These are phyloP conservation scores for Battus philenor DNA, from an alignment of 1,140 invertebrate genomes.

Conservation along the genomic window DNA sequence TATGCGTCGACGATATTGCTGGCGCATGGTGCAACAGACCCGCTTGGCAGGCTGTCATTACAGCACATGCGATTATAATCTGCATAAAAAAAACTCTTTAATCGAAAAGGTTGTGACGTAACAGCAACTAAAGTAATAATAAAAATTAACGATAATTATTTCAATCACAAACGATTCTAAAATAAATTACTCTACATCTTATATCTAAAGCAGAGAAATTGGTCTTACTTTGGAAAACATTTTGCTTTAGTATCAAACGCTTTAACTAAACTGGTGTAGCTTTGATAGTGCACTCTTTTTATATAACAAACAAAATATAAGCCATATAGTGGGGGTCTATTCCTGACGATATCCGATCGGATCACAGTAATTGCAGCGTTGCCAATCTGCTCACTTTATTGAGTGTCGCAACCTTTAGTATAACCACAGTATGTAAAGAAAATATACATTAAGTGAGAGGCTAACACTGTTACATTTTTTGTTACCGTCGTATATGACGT, in stretches of 20 bases:
- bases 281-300: constrained; percentile 64
- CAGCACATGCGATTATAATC: constrained; percentile 43
- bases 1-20: constrained; percentile 65
- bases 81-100: constrained; percentile 23
- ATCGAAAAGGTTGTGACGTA: neutral
- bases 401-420: constrained; percentile 58
- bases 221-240: constrained; percentile 64
- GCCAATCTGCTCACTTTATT: constrained; percentile 67
- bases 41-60: constrained; percentile 60
- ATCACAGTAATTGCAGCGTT: constrained; percentile 67
- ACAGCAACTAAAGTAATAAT: neutral
- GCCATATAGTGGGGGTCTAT: constrained; percentile 54
- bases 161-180: constrained; percentile 16
- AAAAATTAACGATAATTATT: constrained; percentile 3
- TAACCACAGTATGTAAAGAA: constrained; percentile 54
- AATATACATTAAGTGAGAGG: constrained; percentile 51
- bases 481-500: constrained; percentile 20
- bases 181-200: too few relatives aligned
- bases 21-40: constrained; percentile 64
- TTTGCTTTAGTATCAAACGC: constrained; percentile 57
- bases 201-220: too few relatives aligned
- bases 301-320: constrained; percentile 73
- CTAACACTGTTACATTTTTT: constrained; percentile 33
- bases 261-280: constrained; percentile 59
- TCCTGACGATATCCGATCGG: constrained; percentile 68